Conservation (phyloP, 2,888 invertebrate species). For the Chorisops tibialis region DNA sequence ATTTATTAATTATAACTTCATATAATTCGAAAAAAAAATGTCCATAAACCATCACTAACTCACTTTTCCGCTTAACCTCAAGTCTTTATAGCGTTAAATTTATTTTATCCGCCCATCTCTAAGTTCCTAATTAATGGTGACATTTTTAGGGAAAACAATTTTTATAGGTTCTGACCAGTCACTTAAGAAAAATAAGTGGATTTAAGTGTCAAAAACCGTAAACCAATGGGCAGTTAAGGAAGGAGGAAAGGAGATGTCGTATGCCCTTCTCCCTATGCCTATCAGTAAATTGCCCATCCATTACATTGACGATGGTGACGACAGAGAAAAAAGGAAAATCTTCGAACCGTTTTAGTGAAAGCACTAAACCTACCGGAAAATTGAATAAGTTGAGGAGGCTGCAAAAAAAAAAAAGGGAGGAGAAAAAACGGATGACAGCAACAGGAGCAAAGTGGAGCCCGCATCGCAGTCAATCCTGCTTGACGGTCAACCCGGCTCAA, state of each 20-base stretch:
- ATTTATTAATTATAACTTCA: no score
- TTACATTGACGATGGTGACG: background rate
- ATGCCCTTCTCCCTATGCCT: no score
- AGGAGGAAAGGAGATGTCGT: background rate
- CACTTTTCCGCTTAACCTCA: conserved; percentile 15
- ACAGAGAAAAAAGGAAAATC: background rate
- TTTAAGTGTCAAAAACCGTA: conserved; percentile 15
- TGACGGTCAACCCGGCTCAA: background rate
- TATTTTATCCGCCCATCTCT: conserved; percentile 14
- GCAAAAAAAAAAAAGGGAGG: no score
- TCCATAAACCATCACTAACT: conserved; percentile 1
- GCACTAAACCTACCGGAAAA: background rate
- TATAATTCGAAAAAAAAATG: no score
- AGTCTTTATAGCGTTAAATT: conserved; percentile 13
- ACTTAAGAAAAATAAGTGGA: conserved; percentile 23
- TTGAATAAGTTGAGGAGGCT: background rate
- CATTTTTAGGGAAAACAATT: conserved; percentile 19
- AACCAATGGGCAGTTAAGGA: background rate
- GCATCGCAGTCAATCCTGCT: background rate
- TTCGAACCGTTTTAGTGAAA: background rate
- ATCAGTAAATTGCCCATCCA: background rate
- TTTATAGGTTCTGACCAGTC: conserved; percentile 24
- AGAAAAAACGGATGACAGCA: background rate
- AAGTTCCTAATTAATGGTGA: conserved; percentile 23
- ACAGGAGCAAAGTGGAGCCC: background rate